Base-by-base conservation (phyloP, 2,797 vertebrate genomes). In the Cuniculus paca region DNA sequence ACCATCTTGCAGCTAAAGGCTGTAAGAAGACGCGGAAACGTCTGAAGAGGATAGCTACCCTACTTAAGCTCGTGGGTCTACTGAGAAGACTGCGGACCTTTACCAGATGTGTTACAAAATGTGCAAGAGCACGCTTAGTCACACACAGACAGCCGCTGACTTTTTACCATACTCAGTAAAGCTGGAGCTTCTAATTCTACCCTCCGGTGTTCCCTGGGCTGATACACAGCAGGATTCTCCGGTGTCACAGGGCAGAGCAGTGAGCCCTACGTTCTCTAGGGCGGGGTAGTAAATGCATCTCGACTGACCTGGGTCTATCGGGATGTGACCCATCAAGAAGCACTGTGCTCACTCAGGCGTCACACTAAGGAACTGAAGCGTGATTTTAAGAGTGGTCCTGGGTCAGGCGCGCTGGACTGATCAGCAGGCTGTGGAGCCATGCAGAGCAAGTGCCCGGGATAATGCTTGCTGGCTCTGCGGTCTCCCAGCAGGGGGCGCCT, bases 401-500 rank as follows among this genome's bases (percentile, higher is more conserved):
- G n/a, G n/a, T 70, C 65, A 70, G 14, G 50, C 17, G 11, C 19
- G 34, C 36, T 16, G 5, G 17, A 34, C 60, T 34, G 26, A 98
- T 36, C n/a, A 70, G n/a, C 17, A 20, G n/a, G n/a, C 65, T 70
- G 1, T 20, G 9, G n/a, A 70, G n/a, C n/a, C 19, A n/a, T n/a
- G 17, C 12, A 11, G 68, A 24, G 24, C 39, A 45, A 45, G 20
- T 22, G 26, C 54, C 4, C 9, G 1, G 19, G 24, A 28, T 12
- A 48, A 4, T 36, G 39, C 52, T 42, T 24, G 24, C 19, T 14
- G 48, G 60, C 34, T 74, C 4, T 94, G 63, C 83, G 74, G 75
- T 52, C 16, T 95, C 97, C 95, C 90, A 96, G 96, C 70, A 95
- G 91, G 90, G 96, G 87, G 70, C 93, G 80, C 80, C 87, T 88